A percentile compares a stretch with the other conserved stretches of the same genome.
Evolutionary conservation across 2,113 vertebrate genomes (phyloP).

Genomic region (Macroglossus sobrinus): DNA sequence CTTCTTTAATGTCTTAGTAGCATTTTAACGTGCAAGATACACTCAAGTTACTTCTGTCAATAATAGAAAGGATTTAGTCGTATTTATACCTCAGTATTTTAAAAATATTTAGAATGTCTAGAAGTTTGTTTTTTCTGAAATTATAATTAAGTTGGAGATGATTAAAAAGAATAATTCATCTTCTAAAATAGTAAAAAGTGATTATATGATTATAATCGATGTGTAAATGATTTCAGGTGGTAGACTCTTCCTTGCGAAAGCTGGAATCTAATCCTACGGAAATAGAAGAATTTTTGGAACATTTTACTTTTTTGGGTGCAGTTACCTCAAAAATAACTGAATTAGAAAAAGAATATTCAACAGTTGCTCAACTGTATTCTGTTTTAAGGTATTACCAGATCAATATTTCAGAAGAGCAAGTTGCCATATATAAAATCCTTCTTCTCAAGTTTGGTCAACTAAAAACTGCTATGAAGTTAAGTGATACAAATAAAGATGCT

Average conservation of each 20-base stretch:
- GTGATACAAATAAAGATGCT: conserved; percentile 61
- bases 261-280: conserved; percentile 64
- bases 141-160: background rate
- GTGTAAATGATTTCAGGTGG: conserved; percentile 66
- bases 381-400: conserved; percentile 71
- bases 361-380: conserved; percentile 68
- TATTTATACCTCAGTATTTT: background rate
- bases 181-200: background rate
- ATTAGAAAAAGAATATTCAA: conserved; percentile 68
- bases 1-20: background rate
- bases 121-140: background rate
- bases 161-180: background rate
- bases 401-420: conserved; percentile 72
- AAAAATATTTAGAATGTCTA: background rate
- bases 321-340: conserved; percentile 62
- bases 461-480: conserved; percentile 70
- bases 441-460: conserved; percentile 72
- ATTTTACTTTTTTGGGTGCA: conserved; percentile 72
- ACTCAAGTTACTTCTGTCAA: background rate
- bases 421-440: conserved; percentile 70
- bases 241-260: conserved; percentile 64
- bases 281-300: conserved; percentile 76
- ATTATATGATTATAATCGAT: background rate
- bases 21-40: background rate
- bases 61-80: background rate